Base-by-base conservation (phyloP, 2,113 vertebrate species). In the Papio anubis region DNA sequence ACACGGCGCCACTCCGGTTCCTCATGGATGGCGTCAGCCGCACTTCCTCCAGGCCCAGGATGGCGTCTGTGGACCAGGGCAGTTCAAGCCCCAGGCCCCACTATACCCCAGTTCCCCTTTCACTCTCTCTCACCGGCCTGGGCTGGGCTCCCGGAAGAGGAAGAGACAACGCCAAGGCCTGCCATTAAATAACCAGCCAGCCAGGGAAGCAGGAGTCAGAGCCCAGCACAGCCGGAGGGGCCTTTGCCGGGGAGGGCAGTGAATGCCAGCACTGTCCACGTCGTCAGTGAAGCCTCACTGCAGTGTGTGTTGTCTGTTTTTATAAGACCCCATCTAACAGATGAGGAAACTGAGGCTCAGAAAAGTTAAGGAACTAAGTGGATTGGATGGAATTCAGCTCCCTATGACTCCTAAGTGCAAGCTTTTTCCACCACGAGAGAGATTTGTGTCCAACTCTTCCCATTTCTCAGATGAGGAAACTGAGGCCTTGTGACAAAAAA, bases 11-110 rank as follows among this genome's bases (percentile, higher is more conserved):
- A 0, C 95, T 97, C 38, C 59, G 89, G 90, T 97, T 97, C 81
- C 40, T 64, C 89, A 98, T 6, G 27, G 98, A 98, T 1, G 97
- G 97, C 25, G 85, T 96, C 94, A 98, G 92, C 12, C 97, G 93
- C 35, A 98, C 96, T 52, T 97, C 96, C 64, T 98, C 97, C 48
- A 78, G 90, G 85, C 97, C 94, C 2, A 61, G 85, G 48, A 97
- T 94, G 73, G 97, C 94, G 6, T 98, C 98, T 98, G 94, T 5
- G 18, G 93, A 86, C 21, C 64, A 20, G 35, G n/a, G 50, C 75
- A 68, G 55, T n/a, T 91, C 78, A 93, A 80, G 59, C 9, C 55
- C 17, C 13, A 8, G 40, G 6, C 13, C 6, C 13, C 35, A 32
- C 17, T 12, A 1, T 2, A 21, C 27, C 43, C 59, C 48, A 20